These are phyloP conservation scores for Brachionus plicatilis DNA, from an alignment of 1,140 invertebrate genomes.

Conservation along the genomic window DNA sequence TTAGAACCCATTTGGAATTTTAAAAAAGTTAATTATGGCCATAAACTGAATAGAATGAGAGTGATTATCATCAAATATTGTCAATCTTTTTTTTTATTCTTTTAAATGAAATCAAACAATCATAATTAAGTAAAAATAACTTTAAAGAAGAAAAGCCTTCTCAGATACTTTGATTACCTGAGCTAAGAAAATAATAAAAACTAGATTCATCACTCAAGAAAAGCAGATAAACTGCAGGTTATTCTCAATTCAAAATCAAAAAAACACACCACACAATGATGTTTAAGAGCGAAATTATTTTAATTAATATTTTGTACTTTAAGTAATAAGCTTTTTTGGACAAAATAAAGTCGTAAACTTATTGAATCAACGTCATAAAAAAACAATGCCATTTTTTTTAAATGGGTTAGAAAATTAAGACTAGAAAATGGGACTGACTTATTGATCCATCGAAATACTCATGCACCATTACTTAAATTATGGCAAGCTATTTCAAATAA, in stretches of 20 bases:
- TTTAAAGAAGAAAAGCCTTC: background rate
- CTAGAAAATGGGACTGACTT: background rate
- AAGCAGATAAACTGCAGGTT: slow-evolving; percentile 9
- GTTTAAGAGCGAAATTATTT: background rate
- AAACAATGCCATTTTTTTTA: background rate
- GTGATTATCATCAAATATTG: slow-evolving; percentile 38
- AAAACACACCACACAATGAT: background rate
- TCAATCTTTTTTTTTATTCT: slow-evolving; percentile 17
- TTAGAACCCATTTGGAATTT: background rate
- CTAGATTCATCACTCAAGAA: background rate
- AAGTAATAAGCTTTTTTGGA: slow-evolving; percentile 22
- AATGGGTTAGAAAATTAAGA: background rate
- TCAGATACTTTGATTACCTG: background rate
- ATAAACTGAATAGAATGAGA: slow-evolving; percentile 7
- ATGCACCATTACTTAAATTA: background rate
- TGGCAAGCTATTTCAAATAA: background rate
- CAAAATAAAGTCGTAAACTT: background rate
- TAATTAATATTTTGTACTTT: slow-evolving; percentile 10
- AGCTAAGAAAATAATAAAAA: background rate
- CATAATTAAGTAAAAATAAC: background rate
- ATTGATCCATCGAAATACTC: background rate
- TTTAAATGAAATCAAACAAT: slow-evolving; percentile 23
- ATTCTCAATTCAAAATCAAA: background rate
- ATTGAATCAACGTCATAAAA: background rate
- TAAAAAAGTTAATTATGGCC: slow-evolving; percentile 31